These are phyloP conservation scores for Hemaris fuciformis DNA, from an alignment of 2,888 invertebrate species.

Conservation along the genomic window DNA sequence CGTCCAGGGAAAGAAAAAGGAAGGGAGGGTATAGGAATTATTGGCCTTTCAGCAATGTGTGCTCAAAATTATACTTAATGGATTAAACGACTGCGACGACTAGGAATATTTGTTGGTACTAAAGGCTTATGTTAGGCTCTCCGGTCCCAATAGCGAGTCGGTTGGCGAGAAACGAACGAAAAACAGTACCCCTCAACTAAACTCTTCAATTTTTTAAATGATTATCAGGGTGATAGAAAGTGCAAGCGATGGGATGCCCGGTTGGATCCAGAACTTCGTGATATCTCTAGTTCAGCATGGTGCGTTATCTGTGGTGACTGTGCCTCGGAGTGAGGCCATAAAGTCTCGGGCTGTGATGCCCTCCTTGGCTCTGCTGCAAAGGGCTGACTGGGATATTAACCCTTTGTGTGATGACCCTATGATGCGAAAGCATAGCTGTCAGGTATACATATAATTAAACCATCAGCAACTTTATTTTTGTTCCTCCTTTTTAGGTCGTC, in stretches of 20 bases:
- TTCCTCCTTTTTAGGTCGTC: too few species aligned
- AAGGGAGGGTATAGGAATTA: too few species aligned
- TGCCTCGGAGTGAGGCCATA: constrained; percentile 48
- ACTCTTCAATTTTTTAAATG: not conserved
- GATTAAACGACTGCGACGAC: too few species aligned
- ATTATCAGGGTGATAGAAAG: constrained; percentile 74
- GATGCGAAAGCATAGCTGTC: constrained; percentile 21
- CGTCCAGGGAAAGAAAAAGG: not conserved
- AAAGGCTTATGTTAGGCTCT: too few species aligned
- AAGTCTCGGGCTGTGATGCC: constrained; percentile 53
- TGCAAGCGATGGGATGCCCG: constrained; percentile 83
- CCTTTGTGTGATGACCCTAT: constrained; percentile 14
- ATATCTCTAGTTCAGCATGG: constrained; percentile 81
- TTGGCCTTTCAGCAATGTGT: too few species aligned
- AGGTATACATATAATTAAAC: constrained; percentile 22
- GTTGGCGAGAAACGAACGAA: too few species aligned
- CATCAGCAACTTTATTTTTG: not conserved
- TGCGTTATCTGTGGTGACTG: constrained; percentile 65
- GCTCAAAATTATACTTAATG: too few species aligned
- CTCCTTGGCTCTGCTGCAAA: constrained; percentile 36
- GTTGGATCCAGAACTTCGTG: constrained; percentile 85
- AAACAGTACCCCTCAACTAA: not conserved
- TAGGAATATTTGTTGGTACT: too few species aligned
- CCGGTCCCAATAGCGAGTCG: too few species aligned
- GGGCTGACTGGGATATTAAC: constrained; percentile 18